Evolutionary conservation across 1,140 invertebrate species (phyloP), one percentile per base, ranked within the genome.

Genomic region (Drosophila parabipectinata): DNA sequence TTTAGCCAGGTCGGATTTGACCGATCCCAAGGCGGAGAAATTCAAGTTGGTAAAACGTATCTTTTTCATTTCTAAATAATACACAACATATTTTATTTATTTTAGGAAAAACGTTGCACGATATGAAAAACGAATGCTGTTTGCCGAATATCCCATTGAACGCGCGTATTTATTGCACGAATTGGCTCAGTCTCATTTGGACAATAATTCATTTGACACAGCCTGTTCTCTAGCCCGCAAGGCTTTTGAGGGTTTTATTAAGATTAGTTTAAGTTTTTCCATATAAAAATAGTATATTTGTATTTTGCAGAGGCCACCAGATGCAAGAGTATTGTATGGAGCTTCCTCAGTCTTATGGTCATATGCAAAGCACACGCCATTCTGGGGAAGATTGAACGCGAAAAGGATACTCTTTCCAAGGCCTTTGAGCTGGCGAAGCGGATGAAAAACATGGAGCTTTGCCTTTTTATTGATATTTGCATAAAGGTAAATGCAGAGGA

Each of bases 161-260:
- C 83, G 89, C 10, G 73, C 69, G 15, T 91, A 91, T 72, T 51
- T 91, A 26, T 34, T 83, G 7, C 88, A 91, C 48, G 90, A 91
- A 34, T 54, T 78, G 24, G 90, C 90, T 5, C 66, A 75, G 34
- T 62, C 66, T 10, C 81, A 90, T 56, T 47, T 91, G n/a, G 44
- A 69, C 5, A 57, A 69, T 21, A 66, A 77, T 48, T 73, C 66
- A 8, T 91, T 90, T 12, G 81, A 90, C 34, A 53, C 34, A n/a
- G 85, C 73, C 37, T 85, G 83, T 37, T 75, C 68, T 5, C 9
- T 78, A 44, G 89, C 90, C 3, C 63, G 75, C 10, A 79, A 80
- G 34, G 68, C 82, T 3, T 57, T 89, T 41, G 64, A 85, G 14
- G 84, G 84, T 90, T 14, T 59, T 67, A 32, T 8, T 10, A 74